These are phyloP conservation scores for Cephus cinctus DNA, from an alignment of 1,140 invertebrate species.

Conservation along the genomic window DNA sequence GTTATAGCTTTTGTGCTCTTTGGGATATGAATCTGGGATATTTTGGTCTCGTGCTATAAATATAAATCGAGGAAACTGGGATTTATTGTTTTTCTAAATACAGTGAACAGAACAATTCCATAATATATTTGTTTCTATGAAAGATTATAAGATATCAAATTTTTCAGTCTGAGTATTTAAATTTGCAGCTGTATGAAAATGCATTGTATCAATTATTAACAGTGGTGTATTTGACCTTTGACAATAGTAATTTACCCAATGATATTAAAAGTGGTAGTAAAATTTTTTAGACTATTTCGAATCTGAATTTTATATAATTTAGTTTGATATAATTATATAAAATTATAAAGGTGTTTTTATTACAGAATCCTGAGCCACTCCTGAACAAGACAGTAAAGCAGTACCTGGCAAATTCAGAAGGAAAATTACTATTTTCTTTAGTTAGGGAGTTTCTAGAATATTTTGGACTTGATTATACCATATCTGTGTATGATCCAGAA, in stretches of 20 bases:
- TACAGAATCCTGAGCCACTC: constrained; percentile 62
- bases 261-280: constrained; percentile 5
- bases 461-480: constrained; percentile 69
- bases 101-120: too few relatives aligned
- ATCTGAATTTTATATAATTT: neutral
- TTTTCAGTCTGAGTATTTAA: too few relatives aligned
- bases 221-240: too few relatives aligned
- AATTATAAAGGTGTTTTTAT: too few relatives aligned
- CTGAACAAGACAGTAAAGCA: constrained; percentile 66
- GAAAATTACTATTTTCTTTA: constrained; percentile 63
- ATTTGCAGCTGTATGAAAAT: too few relatives aligned
- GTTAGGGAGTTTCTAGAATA: constrained; percentile 72
- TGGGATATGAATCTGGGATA: constrained; percentile 4
- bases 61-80: constrained; percentile 2
- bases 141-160: neutral
- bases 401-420: constrained; percentile 64
- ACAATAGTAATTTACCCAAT: too few relatives aligned
- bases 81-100: neutral
- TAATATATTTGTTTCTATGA: neutral
- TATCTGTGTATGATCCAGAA: constrained; percentile 71
- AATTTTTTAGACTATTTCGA: neutral
- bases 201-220: too few relatives aligned
- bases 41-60: neutral
- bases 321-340: too few relatives aligned
- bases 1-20: constrained; percentile 7